These are phyloP conservation scores for Drosophila pseudoobscura DNA, from an alignment of 1,140 invertebrate species.

Conservation along the genomic window DNA sequence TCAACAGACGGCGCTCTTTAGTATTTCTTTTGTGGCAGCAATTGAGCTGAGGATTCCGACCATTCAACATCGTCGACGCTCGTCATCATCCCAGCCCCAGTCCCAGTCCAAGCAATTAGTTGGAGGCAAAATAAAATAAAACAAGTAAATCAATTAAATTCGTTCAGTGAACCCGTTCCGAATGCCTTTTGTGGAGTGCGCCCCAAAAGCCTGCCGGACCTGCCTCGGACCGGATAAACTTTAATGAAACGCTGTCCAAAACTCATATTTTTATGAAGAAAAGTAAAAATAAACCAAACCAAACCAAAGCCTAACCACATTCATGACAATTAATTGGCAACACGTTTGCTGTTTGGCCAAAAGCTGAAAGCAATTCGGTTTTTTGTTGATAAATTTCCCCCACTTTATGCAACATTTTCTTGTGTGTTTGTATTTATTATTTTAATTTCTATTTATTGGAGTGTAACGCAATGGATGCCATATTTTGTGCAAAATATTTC, in stretches of 20 bases:
- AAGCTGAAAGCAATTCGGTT: too few species aligned
- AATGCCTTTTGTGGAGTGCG: constrained; percentile 44
- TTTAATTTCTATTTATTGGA: constrained; percentile 8
- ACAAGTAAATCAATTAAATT: constrained; percentile 69
- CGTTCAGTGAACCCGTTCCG: constrained; percentile 64
- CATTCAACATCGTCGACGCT: background rate
- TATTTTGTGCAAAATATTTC: constrained; percentile 8
- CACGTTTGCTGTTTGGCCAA: constrained; percentile 16
- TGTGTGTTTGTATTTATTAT: constrained; percentile 16
- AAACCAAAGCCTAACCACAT: constrained; percentile 33
- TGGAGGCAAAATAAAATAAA: constrained; percentile 3
- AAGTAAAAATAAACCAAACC: constrained; percentile 11
- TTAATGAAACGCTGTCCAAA: constrained; percentile 41
- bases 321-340: constrained; percentile 62
- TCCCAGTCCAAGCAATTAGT: constrained; percentile 33
- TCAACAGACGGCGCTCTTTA: constrained; percentile 23
- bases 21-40: constrained; percentile 20
- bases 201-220: background rate
- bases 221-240: constrained; percentile 50
- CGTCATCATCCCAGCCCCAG: too few species aligned
- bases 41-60: constrained; percentile 36
- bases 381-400: too few species aligned
- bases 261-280: constrained; percentile 33
- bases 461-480: constrained; percentile 22
- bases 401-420: constrained; percentile 5